phyloP scores from a whole-genome alignment of 2,888 invertebrate genomes.

The Hemicrepidius hirtus region DNA sequence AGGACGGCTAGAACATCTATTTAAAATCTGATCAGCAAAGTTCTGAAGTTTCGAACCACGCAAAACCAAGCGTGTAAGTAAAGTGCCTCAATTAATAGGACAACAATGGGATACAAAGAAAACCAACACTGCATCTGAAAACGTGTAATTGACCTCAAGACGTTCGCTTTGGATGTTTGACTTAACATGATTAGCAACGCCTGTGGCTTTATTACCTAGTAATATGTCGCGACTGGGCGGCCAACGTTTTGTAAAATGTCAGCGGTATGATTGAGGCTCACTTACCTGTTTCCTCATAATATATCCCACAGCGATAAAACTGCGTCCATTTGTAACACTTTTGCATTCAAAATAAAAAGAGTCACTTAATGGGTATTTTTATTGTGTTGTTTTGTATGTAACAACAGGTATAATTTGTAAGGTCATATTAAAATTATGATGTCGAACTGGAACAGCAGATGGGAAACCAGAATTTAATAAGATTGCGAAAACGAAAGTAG shows the following conservation, averaged over 20 bases:
- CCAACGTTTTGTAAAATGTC: constrained; percentile 39
- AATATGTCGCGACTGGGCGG: constrained; percentile 47
- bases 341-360: constrained; percentile 29
- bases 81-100: too few species aligned
- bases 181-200: constrained; percentile 45
- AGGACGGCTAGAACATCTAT: too few species aligned
- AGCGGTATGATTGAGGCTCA: constrained; percentile 24
- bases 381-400: constrained; percentile 28
- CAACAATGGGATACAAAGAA: too few species aligned
- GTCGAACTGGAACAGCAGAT: constrained; percentile 41
- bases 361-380: constrained; percentile 23
- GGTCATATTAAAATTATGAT: constrained; percentile 14
- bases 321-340: constrained; percentile 43
- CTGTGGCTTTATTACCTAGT: constrained; percentile 43
- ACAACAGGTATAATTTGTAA: constrained; percentile 34
- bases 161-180: constrained; percentile 38
- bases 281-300: constrained; percentile 5
- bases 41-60: too few species aligned
- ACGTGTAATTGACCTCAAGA: constrained; percentile 22
- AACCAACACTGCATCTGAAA: background rate
- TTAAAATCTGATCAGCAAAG: too few species aligned
- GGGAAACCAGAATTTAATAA: constrained; percentile 39
- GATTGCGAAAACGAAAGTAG: constrained; percentile 32
- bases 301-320: constrained; percentile 35
- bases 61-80: too few species aligned